Percentiles rank a stretch among this genome's conserved stretches.
These are phyloP conservation scores for Trichomycterus rosablanca DNA, from an alignment of 2,113 vertebrate species.

Conservation along the genomic window DNA sequence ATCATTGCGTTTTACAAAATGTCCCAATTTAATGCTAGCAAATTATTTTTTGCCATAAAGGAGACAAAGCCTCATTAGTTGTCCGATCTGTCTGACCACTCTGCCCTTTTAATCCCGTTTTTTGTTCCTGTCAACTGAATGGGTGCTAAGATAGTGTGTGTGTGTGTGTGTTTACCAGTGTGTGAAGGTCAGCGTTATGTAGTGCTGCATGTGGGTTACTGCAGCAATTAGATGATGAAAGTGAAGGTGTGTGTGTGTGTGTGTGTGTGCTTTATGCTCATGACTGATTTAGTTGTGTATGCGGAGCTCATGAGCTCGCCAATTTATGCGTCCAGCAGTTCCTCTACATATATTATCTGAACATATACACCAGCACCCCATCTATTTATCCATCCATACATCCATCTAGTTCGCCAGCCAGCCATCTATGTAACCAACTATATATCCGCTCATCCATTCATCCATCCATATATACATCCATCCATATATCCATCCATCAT, in stretches of 20 bases:
- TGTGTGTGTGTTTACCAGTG: not conserved
- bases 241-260: slow-evolving; percentile 22
- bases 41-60: too few relatives aligned
- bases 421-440: not conserved
- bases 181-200: slow-evolving; percentile 25
- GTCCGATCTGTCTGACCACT: too few relatives aligned
- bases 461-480: not conserved
- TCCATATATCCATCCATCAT: too few relatives aligned
- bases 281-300: slow-evolving; percentile 9
- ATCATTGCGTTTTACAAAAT: too few relatives aligned
- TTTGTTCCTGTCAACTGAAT: too few relatives aligned
- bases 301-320: slow-evolving; percentile 6
- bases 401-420: not conserved
- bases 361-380: not conserved
- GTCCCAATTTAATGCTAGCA: too few relatives aligned
- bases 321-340: slow-evolving; percentile 7
- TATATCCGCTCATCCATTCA: not conserved
- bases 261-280: not conserved
- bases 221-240: slow-evolving; percentile 38
- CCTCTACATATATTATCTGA: not conserved
- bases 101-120: too few relatives aligned
- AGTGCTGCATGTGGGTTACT: slow-evolving; percentile 30
- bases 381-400: too few relatives aligned
- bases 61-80: too few relatives aligned
- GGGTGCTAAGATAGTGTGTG: too few relatives aligned